Evolutionary conservation across 2,888 invertebrate species (phyloP), one percentile per base, ranked within the genome.

Genomic region (Kuschelorhynchus macadamiae): DNA sequence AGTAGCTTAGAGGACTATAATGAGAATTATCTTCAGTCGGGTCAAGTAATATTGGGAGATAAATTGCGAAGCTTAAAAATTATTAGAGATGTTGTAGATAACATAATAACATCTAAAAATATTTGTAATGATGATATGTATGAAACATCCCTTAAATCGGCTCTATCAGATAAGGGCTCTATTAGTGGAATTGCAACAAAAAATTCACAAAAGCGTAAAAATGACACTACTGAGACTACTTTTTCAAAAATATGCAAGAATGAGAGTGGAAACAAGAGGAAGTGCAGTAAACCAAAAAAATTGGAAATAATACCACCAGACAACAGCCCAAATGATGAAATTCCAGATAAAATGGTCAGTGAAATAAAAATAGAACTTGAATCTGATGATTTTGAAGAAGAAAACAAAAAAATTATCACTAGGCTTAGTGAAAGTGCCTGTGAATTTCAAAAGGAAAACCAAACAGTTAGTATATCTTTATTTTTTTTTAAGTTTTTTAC

Each of bases 241-340:
- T 72, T 63, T 47, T 71, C 79, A 11, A 82, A 81, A 73, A 81
- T 82, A 41, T 80, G 75, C 56, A 81, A 78, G 72, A 72, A 77
- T 32, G 79, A 80, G 50, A 73, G 73, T 25, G 74, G 74, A 2
- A 83, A 76, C 65, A 75, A 84, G 21, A 77, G 85, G 18, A 85
- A 85, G 72, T 83, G 73, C 71, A 82, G 79, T 46, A 80, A 81
- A 67, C 84, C 84, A 12, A 81, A 83, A 69, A 82, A 81, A 76
- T 73, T 84, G 32, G 79, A 76, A 53, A 42, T 67, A 30, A 9
- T 12, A 11, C 20, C 9, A 44, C 9, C 16, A 36, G 17, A 53
- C 33, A 17, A 36, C 5, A 32, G 33, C 25, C 8, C 2, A 21
- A 47, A 11, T 25, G 36, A 14, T 39, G 32, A 18, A 12, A 33